phyloP scores from a whole-genome alignment of 2,797 vertebrate species.

The Carcharodon carcharias region DNA sequence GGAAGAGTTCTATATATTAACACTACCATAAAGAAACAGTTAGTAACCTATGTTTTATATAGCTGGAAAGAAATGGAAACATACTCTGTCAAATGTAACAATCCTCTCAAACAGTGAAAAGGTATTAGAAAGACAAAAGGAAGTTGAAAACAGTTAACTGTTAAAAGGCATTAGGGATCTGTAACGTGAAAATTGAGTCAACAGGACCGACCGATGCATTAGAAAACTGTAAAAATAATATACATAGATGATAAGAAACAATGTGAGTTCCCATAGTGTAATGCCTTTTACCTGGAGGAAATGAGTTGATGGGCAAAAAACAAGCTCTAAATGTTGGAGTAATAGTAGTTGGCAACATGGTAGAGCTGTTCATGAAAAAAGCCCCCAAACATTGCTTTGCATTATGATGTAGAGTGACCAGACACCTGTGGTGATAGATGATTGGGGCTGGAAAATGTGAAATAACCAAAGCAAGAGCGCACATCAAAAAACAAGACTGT shows the following conservation, averaged over 20 bases:
- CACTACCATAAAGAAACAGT: neutral
- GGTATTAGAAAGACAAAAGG: neutral
- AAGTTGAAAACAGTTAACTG: neutral
- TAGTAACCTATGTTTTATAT: neutral
- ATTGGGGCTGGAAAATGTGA: neutral
- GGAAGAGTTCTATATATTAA: neutral
- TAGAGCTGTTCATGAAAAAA: neutral
- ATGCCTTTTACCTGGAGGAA: neutral
- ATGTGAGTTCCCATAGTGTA: neutral
- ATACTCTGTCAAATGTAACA: neutral
- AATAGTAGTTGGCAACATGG: neutral
- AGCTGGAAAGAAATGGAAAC: neutral
- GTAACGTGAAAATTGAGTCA: too few species aligned
- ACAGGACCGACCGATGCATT: neutral
- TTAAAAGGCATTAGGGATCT: neutral
- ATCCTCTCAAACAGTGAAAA: neutral
- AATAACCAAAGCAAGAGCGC: neutral
- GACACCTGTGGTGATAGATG: neutral
- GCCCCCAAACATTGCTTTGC: neutral
- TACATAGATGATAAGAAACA: neutral
- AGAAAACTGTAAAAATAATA: neutral
- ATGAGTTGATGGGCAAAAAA: neutral
- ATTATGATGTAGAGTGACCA: neutral
- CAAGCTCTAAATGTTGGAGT: neutral
- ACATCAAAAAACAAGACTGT: neutral